Evolutionary conservation across 2,113 vertebrate genomes (phyloP).

Genomic region (Rhinichthys klamathensis): DNA sequence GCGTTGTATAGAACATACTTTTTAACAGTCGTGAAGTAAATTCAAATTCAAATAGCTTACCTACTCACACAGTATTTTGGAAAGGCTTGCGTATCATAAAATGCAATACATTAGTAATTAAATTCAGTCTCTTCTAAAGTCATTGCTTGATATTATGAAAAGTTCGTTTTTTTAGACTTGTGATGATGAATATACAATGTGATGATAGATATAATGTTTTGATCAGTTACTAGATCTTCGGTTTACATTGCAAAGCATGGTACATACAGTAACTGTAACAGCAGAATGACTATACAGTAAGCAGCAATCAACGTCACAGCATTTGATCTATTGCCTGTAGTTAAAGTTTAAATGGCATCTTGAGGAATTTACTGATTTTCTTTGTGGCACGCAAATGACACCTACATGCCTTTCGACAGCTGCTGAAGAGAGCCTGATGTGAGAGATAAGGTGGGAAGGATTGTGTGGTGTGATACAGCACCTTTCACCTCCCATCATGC

Average conservation of each 20-base stretch:
- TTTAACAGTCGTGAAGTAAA: too few relatives aligned
- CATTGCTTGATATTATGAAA: background rate
- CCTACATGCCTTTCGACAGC: background rate
- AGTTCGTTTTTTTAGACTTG: background rate
- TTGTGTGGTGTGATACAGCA: conserved; percentile 14
- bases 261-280: background rate
- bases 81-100: background rate
- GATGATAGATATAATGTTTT: background rate
- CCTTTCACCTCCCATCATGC: conserved; percentile 16
- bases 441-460: conserved; percentile 26
- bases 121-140: background rate
- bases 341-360: background rate
- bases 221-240: background rate
- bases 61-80: too few relatives aligned
- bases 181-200: background rate
- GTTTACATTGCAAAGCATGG: background rate
- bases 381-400: background rate
- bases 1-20: too few relatives aligned
- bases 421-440: conserved; percentile 6
- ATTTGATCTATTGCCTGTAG: background rate
- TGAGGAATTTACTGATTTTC: conserved; percentile 9
- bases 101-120: background rate
- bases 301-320: background rate
- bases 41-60: too few relatives aligned
- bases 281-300: too few relatives aligned